Evolutionary conservation across 2,888 invertebrate genomes (phyloP), one percentile per base, ranked within the genome.

Genomic region (Lithophane ornitopus): DNA sequence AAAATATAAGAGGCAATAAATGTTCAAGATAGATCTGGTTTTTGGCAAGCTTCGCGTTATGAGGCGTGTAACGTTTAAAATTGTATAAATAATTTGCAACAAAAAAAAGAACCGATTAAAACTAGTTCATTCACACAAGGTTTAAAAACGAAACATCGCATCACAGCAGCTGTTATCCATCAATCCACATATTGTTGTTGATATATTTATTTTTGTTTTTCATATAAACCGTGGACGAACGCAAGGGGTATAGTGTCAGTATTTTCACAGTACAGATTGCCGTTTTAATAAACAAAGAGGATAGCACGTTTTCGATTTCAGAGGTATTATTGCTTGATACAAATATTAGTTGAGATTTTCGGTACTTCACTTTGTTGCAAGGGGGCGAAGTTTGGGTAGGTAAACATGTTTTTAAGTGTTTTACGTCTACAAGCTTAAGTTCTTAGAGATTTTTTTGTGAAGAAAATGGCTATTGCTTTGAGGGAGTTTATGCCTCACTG

Each of bases 251-350:
- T 69, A 81, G 68, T 78, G 68, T 28, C 56, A 28, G 66, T 28
- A 68, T 74, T 82, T 59, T 61, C 80, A 49, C 49, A 58, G 54
- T 68, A 63, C 63, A 80, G 44, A 63, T 84, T 70, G 80, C 49
- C 49, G 34, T 74, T 84, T 81, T 84, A 81, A 70, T 84, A 81
- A 81, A 81, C 81, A 84, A 67, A 52, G 70, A 44, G 62, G 70
- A 84, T 63, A 71, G 81, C 81, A 82, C 84, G 81, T 82, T 74
- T 82, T 82, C 81, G 68, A 82, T 82, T 82, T 84, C 68, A 65
- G n/a, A 26, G 70, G 80, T 69, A 74, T 74, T 73, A 83, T 78
- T 69, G 61, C 56, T 67, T 49, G 46, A 65, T 52, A 68, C 80
- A 84, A 81, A 81, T 81, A 84, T 81, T 84, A 65, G 67, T 74